Conservation (phyloP, 2,113 vertebrate genomes). For the Thamnophis sirtalis region DNA sequence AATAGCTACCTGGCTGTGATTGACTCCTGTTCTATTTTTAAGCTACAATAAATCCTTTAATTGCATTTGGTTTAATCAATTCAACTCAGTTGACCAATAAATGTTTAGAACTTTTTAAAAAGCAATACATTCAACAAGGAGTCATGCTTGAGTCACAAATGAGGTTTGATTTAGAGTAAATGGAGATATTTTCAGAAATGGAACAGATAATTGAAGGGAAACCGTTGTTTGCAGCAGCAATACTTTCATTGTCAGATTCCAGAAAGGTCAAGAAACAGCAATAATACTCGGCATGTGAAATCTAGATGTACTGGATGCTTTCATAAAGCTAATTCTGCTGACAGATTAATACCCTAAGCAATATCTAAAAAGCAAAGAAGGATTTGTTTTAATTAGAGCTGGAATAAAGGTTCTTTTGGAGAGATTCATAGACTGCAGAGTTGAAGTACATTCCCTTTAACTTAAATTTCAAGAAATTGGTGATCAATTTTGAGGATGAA, state of each 20-base stretch:
- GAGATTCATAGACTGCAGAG: neutral
- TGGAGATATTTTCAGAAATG: neutral
- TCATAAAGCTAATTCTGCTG: neutral
- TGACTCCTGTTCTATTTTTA: constrained; percentile 17
- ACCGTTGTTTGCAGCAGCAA: neutral
- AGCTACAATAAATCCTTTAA: constrained; percentile 19
- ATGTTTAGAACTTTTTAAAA: neutral
- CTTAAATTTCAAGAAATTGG: neutral
- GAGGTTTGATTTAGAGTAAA: neutral
- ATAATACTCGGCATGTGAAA: neutral
- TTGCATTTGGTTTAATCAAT: constrained; percentile 9
- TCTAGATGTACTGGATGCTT: neutral
- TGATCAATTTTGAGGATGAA: neutral
- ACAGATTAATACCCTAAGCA: neutral
- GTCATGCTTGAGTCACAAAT: neutral
- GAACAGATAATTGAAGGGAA: neutral
- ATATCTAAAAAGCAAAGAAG: neutral
- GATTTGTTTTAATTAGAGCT: neutral
- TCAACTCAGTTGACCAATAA: constrained; percentile 19
- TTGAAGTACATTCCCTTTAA: neutral
- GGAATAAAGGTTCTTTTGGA: neutral
- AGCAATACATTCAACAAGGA: neutral
- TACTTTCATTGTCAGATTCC: neutral
- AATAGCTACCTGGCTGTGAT: neutral
- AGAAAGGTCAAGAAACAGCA: neutral